Evolutionary conservation across 1,140 invertebrate species (phyloP), one percentile per base, ranked within the genome.

Genomic region (Bombus soroeensis): DNA sequence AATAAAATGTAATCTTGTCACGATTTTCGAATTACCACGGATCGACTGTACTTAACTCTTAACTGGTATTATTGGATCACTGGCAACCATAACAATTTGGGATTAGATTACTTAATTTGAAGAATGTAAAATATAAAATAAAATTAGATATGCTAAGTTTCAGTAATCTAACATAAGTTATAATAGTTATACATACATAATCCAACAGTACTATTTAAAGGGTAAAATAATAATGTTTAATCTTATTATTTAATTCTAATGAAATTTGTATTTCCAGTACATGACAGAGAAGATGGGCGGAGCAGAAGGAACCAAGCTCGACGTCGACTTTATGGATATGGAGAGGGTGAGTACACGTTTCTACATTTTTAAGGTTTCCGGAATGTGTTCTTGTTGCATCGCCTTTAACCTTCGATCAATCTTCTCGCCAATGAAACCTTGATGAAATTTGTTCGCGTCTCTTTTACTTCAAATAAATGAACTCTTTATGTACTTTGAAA

Each of bases 241-340:
- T 66, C 15, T 32, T 64, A n/a, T 32, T 2, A 18, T 64, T 32
- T 32, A 13, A 34, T 18, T 34, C 3, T 53, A 57, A 76, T 74
- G 76, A 68, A 74, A 88, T 89, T 92, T 64, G 83, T 95, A 92
- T 94, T 93, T 97, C 85, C 96, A 99, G 99, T 99, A 99, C 97
- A 97, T 99, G 96, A 99, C 98, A 93, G 99, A 99, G 96, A 99
- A 99, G 96, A 99, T 99, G 97, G 99, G 99, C 64, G 99, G 99
- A 94, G 99, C 99, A 72, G 99, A 99, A 96, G 99, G 99, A 93
- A 99, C 99, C 88, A 99, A 99, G 96, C 97, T 99, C 88, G 99
- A 99, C 95, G 97, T 99, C 95, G 99, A 99, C 93, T 99, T 99
- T 94, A 96, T 98, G 95, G 99, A 99, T 94, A 99, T 99, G 99